phyloP scores from a whole-genome alignment of 1,140 invertebrate species.

The Hirudo medicinalis region DNA sequence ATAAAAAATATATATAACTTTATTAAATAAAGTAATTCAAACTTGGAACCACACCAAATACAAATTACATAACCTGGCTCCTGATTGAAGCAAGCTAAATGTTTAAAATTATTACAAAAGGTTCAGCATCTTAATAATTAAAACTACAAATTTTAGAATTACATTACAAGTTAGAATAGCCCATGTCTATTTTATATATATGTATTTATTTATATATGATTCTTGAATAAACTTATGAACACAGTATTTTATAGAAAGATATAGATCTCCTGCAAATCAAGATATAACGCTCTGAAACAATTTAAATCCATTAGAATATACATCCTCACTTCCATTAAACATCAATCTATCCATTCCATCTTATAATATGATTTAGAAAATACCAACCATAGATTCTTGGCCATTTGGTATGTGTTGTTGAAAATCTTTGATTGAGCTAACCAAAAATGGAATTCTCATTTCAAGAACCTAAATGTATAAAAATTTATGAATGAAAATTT shows the following conservation, averaged over 20 bases:
- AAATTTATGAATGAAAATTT: too few species aligned
- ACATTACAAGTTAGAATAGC: too few species aligned
- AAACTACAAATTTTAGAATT: too few species aligned
- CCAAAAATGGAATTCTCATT: conserved; percentile 85
- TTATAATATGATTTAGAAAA: conserved; percentile 2
- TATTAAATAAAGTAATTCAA: background rate
- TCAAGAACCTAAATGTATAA: conserved; percentile 50
- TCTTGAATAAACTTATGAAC: too few species aligned
- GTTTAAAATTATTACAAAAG: background rate
- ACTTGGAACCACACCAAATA: background rate
- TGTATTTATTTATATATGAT: too few species aligned
- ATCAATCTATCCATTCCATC: background rate
- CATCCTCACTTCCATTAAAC: background rate
- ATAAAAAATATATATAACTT: too few species aligned
- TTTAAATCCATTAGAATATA: too few species aligned
- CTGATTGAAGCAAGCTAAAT: conserved; percentile 24
- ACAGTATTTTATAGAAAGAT: too few species aligned
- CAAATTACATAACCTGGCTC: conserved; percentile 22
- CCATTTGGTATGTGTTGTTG: conserved; percentile 71
- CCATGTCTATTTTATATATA: too few species aligned
- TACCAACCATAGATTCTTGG: conserved; percentile 62
- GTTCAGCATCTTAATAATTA: too few species aligned
- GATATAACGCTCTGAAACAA: too few species aligned
- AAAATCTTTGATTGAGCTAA: conserved; percentile 86
- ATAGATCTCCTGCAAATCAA: too few species aligned